Evolutionary conservation across 2,888 invertebrate genomes (phyloP).

Genomic region (Helobdella robusta): DNA sequence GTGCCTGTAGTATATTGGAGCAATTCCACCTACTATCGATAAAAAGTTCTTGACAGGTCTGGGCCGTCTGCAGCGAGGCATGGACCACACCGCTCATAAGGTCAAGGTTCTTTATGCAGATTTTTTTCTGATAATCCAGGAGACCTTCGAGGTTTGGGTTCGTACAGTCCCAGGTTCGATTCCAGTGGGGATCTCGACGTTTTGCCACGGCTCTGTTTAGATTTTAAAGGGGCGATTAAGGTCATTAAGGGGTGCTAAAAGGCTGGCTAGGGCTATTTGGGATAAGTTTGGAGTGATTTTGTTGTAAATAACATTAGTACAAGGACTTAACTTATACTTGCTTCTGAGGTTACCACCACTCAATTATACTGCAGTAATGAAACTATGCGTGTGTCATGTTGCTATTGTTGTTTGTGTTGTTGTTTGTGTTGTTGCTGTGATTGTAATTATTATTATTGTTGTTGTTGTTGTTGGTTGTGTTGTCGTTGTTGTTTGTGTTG

Average conservation of each 20-base stretch:
- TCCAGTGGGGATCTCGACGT: slow-evolving; percentile 26
- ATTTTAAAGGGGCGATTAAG: too few relatives aligned
- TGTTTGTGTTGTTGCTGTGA: too few relatives aligned
- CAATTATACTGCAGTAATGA: too few relatives aligned
- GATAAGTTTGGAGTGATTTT: too few relatives aligned
- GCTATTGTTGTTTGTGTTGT: too few relatives aligned
- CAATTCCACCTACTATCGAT: slow-evolving; percentile 72
- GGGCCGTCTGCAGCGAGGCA: slow-evolving; percentile 61
- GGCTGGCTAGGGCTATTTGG: too few relatives aligned
- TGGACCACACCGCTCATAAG: slow-evolving; percentile 66
- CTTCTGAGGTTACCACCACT: too few relatives aligned
- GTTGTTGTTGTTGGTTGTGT: slow-evolving; percentile 10
- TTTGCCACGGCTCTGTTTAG: slow-evolving; percentile 28
- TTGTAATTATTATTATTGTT: neutral
- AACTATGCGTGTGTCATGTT: too few relatives aligned
- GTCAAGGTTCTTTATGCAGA: slow-evolving; percentile 44
- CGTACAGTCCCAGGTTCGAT: slow-evolving; percentile 30
- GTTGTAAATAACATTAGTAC: too few relatives aligned
- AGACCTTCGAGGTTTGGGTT: slow-evolving; percentile 35
- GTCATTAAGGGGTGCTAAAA: too few relatives aligned
- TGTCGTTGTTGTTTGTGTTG: neutral
- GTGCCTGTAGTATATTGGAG: slow-evolving; percentile 64
- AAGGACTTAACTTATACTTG: too few relatives aligned
- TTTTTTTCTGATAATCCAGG: slow-evolving; percentile 39
- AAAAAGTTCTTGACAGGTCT: slow-evolving; percentile 62